Conservation (phyloP, 2,113 vertebrate species). For the Dicentrarchus labrax region DNA sequence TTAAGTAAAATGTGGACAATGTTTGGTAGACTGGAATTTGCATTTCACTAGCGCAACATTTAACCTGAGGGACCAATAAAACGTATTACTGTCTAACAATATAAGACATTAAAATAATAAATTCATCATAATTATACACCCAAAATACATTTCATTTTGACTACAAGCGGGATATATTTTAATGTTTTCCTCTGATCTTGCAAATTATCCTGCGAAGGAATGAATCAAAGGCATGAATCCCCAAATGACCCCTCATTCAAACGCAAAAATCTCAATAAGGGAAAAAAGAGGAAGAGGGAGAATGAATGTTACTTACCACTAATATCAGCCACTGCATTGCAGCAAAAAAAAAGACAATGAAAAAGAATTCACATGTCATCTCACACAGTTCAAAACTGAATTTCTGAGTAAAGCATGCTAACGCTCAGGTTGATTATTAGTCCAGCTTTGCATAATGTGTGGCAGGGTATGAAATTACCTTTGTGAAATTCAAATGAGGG, state of each 20-base stretch:
- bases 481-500: slow-evolving; percentile 66
- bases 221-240: not conserved
- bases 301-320: slow-evolving; percentile 76
- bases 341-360: slow-evolving; percentile 43
- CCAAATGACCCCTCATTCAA: not conserved
- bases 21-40: not conserved
- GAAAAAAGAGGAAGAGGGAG: not conserved
- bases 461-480: slow-evolving; percentile 65
- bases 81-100: slow-evolving; percentile 9
- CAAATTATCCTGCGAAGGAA: not conserved
- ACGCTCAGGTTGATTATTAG: slow-evolving; percentile 20
- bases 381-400: slow-evolving; percentile 26
- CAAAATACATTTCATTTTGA: slow-evolving; percentile 2
- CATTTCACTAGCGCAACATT: not conserved
- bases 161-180: not conserved
- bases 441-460: slow-evolving; percentile 49
- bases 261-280: not conserved
- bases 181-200: not conserved
- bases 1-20: not conserved
- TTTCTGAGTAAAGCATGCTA: slow-evolving; percentile 6
- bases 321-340: slow-evolving; percentile 74
- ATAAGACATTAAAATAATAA: slow-evolving; percentile 6
- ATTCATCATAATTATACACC: not conserved
- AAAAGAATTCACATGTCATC: slow-evolving; percentile 30
- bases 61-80: slow-evolving; percentile 5